Base-by-base conservation (phyloP, 2,888 invertebrate genomes). In the Heliconius hortense region DNA sequence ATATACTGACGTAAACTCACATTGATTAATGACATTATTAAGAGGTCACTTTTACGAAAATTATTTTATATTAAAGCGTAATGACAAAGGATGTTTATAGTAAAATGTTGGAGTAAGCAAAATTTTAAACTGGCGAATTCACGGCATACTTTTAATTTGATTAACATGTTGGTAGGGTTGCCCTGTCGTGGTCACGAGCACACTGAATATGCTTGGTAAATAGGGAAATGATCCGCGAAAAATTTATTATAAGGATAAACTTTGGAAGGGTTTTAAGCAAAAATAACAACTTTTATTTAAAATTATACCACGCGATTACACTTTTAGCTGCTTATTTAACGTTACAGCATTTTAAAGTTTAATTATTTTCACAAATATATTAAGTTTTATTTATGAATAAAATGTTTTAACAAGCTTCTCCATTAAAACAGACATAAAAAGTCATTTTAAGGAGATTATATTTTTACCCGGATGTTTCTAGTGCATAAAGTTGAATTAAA, bases 211-310 rank as follows among this genome's bases (percentile, higher is more conserved):
- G 74, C 74, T 73, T 43, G 56, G 73, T 76, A 76, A 76, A 73
- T 76, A 76, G 76, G 70, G 69, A 76, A 76, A 73, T 70, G 76
- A 73, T 73, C 76, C 73, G 66, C 73, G 70, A 76, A 73, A 76
- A 76, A 76, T 76, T 70, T 76, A 70, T 76, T 73, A 73, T 69
- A 70, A 76, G 70, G 73, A 70, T 76, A 76, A 76, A 71, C 56
- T 71, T 72, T 73, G 60, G 68, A 76, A 76, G 75, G 74, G 62
- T 71, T 75, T 70, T 70, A 75, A 70, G 70, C 63, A 64, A 71
- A 75, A 75, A 69, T 70, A 70, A 75, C 70, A 70, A 70, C 63
- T 59, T 75, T 75, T 70, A 71, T 71, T 70, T 75, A 64, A 70
- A 64, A 75, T 75, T 71, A 71, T 71, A 59, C 26, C 56, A 59